Conservation (phyloP, 1,140 invertebrate genomes). For the Aphis craccivora region DNA sequence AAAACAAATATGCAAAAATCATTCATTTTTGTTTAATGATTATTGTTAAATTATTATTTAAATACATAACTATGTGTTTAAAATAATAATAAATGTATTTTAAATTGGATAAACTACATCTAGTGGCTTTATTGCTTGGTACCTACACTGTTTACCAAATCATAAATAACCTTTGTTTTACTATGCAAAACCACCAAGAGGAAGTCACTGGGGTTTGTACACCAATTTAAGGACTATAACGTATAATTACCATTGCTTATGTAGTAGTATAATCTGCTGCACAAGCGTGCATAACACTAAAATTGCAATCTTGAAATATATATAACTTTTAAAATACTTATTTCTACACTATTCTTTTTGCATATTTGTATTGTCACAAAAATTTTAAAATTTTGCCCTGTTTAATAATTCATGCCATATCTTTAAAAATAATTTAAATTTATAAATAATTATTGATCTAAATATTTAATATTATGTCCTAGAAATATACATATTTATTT, state of each 20-base stretch:
- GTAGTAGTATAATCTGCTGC: not conserved
- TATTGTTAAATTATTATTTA: not conserved
- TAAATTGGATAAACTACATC: not conserved
- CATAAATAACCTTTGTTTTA: not conserved
- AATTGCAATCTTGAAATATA: not conserved
- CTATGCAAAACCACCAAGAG: not conserved
- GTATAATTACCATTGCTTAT: not conserved
- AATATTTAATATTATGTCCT: not conserved
- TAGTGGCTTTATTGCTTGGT: not conserved
- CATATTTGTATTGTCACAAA: not conserved
- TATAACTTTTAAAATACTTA: not conserved
- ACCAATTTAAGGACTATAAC: not conserved
- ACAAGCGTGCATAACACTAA: not conserved
- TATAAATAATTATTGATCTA: not conserved
- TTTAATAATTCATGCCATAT: not conserved
- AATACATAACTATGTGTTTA: not conserved
- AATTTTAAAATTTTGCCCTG: not conserved
- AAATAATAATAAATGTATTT: not conserved
- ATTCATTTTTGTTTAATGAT: not conserved
- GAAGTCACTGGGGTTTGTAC: not conserved
- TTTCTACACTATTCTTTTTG: not conserved
- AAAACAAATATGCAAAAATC: not conserved
- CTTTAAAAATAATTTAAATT: not conserved
- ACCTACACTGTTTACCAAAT: not conserved
- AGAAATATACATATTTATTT: slow-evolving; percentile 16